Percentiles rank a stretch among this genome's conserved stretches.
Conservation (phyloP, 2,797 vertebrate species). For the Chaetodon trifasciatus region DNA sequence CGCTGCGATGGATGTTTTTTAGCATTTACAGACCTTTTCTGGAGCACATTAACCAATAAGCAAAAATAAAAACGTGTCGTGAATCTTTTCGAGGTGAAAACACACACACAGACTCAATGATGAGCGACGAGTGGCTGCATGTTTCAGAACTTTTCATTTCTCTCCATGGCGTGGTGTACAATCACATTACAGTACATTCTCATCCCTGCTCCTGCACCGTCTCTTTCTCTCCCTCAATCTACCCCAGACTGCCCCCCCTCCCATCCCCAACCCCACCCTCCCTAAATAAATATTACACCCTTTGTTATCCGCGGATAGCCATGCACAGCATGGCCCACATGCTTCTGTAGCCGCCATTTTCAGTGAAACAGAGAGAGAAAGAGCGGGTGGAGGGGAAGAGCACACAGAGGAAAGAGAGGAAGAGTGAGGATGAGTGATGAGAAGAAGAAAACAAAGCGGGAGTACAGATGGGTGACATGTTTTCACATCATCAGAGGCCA, state of each 20-base stretch:
- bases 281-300: slow-evolving; percentile 82
- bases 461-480: slow-evolving; percentile 22
- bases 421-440: slow-evolving; percentile 20
- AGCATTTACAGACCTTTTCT: neutral
- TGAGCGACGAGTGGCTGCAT: slow-evolving; percentile 40
- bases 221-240: slow-evolving; percentile 27
- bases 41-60: neutral
- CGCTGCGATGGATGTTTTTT: neutral
- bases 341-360: slow-evolving; percentile 54
- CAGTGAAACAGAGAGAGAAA: slow-evolving; percentile 42
- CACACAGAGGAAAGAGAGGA: slow-evolving; percentile 25
- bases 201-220: slow-evolving; percentile 37
- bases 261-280: slow-evolving; percentile 24
- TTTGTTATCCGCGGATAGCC: slow-evolving; percentile 61
- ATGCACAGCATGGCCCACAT: slow-evolving; percentile 79
- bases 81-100: neutral
- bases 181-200: slow-evolving; percentile 83
- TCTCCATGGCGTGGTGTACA: slow-evolving; percentile 72
- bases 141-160: slow-evolving; percentile 79
- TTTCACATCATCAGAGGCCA: slow-evolving; percentile 23
- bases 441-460: slow-evolving; percentile 3
- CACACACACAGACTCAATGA: slow-evolving; percentile 48
- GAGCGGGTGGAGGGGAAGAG: neutral
- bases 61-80: neutral
- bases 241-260: slow-evolving; percentile 1